Evolutionary conservation across 2,888 invertebrate species (phyloP).

Genomic region (Noctua comes): DNA sequence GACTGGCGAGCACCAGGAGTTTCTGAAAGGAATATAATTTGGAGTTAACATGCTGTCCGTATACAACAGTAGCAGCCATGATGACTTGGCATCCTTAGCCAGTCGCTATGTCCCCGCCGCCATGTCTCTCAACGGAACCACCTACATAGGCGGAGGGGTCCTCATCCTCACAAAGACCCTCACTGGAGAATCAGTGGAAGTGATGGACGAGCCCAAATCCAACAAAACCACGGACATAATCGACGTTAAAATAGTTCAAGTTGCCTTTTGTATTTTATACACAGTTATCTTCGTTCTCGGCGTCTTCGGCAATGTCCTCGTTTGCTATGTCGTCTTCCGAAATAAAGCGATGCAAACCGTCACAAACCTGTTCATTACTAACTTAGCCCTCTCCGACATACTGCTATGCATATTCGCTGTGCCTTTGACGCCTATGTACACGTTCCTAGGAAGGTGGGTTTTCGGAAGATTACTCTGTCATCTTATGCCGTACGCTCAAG

Average conservation of each 20-base stretch:
- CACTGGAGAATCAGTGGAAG: conserved; percentile 84
- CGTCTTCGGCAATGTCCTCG: conserved; percentile 94
- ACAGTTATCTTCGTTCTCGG: conserved; percentile 95
- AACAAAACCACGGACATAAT: conserved; percentile 90
- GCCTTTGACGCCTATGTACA: conserved; percentile 97
- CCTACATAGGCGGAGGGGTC: conserved; percentile 80
- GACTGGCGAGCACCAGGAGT: conserved; percentile 70
- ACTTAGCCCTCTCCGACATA: conserved; percentile 96
- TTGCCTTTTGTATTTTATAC: conserved; percentile 94
- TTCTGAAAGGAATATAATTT: conserved; percentile 50
- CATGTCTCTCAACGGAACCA: conserved; percentile 83
- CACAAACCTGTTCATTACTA: conserved; percentile 97
- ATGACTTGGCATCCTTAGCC: conserved; percentile 69
- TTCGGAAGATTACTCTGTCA: conserved; percentile 96
- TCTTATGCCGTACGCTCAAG: conserved; percentile 96
- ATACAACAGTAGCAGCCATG: conserved; percentile 71
- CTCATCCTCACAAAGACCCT: conserved; percentile 85
- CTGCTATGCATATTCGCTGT: conserved; percentile 95
- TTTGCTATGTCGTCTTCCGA: conserved; percentile 95
- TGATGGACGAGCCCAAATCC: conserved; percentile 84
- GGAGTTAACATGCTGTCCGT: conserved; percentile 74
- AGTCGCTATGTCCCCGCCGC: conserved; percentile 76
- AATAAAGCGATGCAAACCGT: conserved; percentile 97
- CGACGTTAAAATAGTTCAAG: conserved; percentile 92
- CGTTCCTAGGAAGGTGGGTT: conserved; percentile 95